These are phyloP conservation scores for Acronicta psi DNA, from an alignment of 2,888 invertebrate genomes.

Conservation along the genomic window DNA sequence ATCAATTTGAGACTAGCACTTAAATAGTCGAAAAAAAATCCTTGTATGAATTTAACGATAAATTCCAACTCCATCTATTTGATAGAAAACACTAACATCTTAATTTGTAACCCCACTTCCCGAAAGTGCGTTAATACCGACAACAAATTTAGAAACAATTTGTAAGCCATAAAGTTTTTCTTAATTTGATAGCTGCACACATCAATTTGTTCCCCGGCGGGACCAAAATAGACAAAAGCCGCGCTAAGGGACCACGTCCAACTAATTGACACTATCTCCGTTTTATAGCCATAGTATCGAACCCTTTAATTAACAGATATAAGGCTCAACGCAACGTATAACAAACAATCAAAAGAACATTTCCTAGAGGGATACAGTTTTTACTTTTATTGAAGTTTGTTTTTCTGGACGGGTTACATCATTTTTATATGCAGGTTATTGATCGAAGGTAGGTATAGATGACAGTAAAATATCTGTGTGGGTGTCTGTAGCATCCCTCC, in stretches of 20 bases:
- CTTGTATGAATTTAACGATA: not conserved
- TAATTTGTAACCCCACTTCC: slow-evolving; percentile 8
- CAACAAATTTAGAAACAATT: slow-evolving; percentile 68
- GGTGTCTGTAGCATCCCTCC: too few relatives aligned
- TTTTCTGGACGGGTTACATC: slow-evolving; percentile 7
- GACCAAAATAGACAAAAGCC: slow-evolving; percentile 69
- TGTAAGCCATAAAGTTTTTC: slow-evolving; percentile 65
- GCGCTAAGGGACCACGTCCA: slow-evolving; percentile 54
- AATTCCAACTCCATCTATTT: slow-evolving; percentile 15
- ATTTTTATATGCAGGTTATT: too few relatives aligned
- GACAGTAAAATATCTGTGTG: too few relatives aligned
- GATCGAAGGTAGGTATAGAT: too few relatives aligned
- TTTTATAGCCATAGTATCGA: slow-evolving; percentile 74
- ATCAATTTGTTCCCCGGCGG: slow-evolving; percentile 69
- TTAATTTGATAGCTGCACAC: slow-evolving; percentile 69
- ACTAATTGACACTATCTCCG: slow-evolving; percentile 81
- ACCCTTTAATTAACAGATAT: slow-evolving; percentile 79
- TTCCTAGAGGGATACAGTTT: slow-evolving; percentile 55
- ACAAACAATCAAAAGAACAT: slow-evolving; percentile 71
- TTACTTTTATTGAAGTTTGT: slow-evolving; percentile 49
- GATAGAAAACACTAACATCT: slow-evolving; percentile 18
- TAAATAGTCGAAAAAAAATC: not conserved
- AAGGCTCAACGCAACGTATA: slow-evolving; percentile 64
- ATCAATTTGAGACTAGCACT: not conserved
- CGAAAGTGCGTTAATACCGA: slow-evolving; percentile 35